These are phyloP conservation scores for Agrochola lychnidis DNA, from an alignment of 2,888 invertebrate species.

Conservation along the genomic window DNA sequence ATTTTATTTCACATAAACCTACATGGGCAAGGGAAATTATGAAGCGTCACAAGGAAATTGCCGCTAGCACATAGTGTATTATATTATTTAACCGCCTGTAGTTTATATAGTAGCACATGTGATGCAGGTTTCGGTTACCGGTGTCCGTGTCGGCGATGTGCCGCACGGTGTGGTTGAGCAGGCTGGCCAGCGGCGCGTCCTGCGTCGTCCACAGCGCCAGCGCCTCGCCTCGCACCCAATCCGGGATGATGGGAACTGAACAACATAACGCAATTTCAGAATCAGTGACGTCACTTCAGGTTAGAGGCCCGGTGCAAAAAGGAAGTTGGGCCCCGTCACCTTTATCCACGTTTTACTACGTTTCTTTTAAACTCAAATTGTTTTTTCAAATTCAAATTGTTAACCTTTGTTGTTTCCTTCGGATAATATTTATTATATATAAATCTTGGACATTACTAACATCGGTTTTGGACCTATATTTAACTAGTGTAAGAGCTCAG, in stretches of 20 bases:
- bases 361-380: not conserved
- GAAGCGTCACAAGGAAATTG: no score
- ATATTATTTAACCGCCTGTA: not conserved
- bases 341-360: not conserved
- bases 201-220: conserved; percentile 78
- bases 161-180: conserved; percentile 81
- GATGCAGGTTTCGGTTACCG: conserved; percentile 47
- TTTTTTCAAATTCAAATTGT: no score
- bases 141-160: conserved; percentile 63
- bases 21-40: no score
- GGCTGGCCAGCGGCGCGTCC: conserved; percentile 78
- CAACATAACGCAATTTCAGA: not conserved
- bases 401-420: not conserved
- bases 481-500: no score
- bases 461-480: not conserved
- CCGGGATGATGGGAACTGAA: conserved; percentile 86
- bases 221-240: conserved; percentile 79
- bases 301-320: not conserved
- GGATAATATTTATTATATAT: not conserved
- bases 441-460: not conserved
- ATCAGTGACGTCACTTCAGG: not conserved
- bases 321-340: no score
- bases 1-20: no score
- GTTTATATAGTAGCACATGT: not conserved
- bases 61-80: no score